phyloP scores from a whole-genome alignment of 2,888 invertebrate species.

The Pegoplata infirma region DNA sequence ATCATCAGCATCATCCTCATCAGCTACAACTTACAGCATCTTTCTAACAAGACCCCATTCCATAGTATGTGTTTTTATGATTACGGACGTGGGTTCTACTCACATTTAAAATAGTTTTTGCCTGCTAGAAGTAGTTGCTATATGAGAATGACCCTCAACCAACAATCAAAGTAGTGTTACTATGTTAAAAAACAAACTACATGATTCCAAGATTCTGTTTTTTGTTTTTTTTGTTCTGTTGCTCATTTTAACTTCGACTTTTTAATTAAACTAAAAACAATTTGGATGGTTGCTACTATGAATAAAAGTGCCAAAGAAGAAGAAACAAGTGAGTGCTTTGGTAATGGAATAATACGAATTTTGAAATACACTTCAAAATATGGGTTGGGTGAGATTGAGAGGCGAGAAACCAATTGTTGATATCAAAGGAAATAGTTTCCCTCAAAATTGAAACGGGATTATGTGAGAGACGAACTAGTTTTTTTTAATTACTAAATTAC shows the following conservation, averaged over 20 bases:
- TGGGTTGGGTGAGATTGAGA: too few species aligned
- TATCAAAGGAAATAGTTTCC: too few species aligned
- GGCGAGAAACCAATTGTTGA: too few species aligned
- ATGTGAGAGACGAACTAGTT: too few species aligned
- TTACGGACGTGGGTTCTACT: not conserved
- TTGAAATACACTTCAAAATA: not conserved
- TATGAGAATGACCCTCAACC: not conserved
- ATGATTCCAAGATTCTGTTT: not conserved
- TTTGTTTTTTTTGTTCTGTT: not conserved
- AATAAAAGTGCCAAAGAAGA: not conserved
- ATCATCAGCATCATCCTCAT: conserved; percentile 10
- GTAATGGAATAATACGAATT: too few species aligned
- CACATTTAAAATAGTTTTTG: not conserved
- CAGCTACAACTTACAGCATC: conserved; percentile 15
- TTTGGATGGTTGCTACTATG: conserved; percentile 12
- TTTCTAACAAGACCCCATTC: conserved; percentile 4
- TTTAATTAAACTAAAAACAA: conserved; percentile 42
- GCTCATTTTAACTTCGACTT: conserved; percentile 1
- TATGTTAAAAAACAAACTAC: not conserved
- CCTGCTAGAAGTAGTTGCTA: not conserved
- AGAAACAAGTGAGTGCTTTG: not conserved
- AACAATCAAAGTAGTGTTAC: not conserved
- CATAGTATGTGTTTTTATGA: not conserved
- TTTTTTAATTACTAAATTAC: too few species aligned
- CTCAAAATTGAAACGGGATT: too few species aligned